Percentiles rank a stretch among this genome's conserved stretches.
Conservation (phyloP, 2,797 vertebrate genomes). For the Etheostoma nigrum region DNA sequence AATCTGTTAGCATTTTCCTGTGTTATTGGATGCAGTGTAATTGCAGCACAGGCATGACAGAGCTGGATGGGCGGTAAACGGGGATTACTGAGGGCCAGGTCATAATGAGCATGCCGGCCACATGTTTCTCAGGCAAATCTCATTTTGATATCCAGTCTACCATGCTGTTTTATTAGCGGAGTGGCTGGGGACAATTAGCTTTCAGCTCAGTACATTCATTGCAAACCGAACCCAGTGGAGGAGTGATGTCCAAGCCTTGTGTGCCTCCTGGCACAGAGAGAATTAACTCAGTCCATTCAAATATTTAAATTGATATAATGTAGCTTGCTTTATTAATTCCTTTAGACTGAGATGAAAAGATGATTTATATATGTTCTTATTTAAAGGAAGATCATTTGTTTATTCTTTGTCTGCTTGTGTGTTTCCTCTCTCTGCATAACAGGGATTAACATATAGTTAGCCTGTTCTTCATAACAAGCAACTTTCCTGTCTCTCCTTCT, state of each 20-base stretch:
- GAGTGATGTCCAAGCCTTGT: no score
- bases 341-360: constrained; percentile 20
- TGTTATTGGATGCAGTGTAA: constrained; percentile 81
- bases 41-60: constrained; percentile 86
- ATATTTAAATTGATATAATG: constrained; percentile 35
- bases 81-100: constrained; percentile 82
- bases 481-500: constrained; percentile 60
- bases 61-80: constrained; percentile 81
- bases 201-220: constrained; percentile 30
- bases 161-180: constrained; percentile 55
- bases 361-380: not conserved
- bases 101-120: constrained; percentile 81
- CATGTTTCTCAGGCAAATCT: constrained; percentile 82
- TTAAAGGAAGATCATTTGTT: constrained; percentile 32
- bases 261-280: no score
- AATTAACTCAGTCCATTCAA: constrained; percentile 20
- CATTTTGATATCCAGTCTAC: constrained; percentile 64
- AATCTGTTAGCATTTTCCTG: constrained; percentile 88
- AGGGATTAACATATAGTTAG: constrained; percentile 62
- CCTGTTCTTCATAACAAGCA: constrained; percentile 72
- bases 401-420: constrained; percentile 32
- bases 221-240: no score
- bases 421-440: constrained; percentile 29
- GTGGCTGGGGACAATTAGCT: constrained; percentile 51
- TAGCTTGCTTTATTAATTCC: constrained; percentile 25